Conservation (phyloP, 2,888 invertebrate genomes). For the Laspeyria flexula region DNA sequence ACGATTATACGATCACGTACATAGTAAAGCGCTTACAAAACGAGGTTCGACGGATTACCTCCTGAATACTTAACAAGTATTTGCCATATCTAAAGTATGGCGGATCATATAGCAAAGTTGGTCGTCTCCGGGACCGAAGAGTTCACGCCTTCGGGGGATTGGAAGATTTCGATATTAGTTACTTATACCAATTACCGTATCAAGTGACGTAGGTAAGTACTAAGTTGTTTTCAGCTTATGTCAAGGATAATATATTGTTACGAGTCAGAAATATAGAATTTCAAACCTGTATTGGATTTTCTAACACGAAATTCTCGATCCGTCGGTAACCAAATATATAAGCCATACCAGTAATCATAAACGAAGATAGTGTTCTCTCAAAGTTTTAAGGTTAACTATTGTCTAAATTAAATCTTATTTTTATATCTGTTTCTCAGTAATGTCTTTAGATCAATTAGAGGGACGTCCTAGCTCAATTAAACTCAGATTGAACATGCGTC, state of each 20-base stretch:
- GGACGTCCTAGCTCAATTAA: neutral
- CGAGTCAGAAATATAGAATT: too few relatives aligned
- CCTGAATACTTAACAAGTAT: constrained; percentile 46
- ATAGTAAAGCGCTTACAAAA: constrained; percentile 37
- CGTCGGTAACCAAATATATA: too few relatives aligned
- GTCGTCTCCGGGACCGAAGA: constrained; percentile 23
- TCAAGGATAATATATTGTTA: neutral
- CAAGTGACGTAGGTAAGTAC: constrained; percentile 27
- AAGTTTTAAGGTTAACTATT: too few relatives aligned
- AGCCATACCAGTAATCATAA: too few relatives aligned
- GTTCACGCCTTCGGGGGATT: constrained; percentile 40
- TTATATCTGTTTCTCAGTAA: neutral
- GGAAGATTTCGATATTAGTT: constrained; percentile 34
- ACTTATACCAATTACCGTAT: constrained; percentile 46
- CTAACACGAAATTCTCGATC: too few relatives aligned
- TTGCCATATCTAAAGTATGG: constrained; percentile 38
- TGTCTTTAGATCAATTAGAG: neutral
- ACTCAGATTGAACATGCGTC: constrained; percentile 8
- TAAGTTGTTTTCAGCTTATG: constrained; percentile 20
- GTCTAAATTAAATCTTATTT: neutral
- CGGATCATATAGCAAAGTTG: constrained; percentile 40
- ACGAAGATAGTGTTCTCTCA: too few relatives aligned
- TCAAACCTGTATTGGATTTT: too few relatives aligned
- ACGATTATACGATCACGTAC: constrained; percentile 31
- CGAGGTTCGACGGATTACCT: constrained; percentile 41